phyloP scores from a whole-genome alignment of 2,797 vertebrate genomes.

The Setipinna tenuifilis region DNA sequence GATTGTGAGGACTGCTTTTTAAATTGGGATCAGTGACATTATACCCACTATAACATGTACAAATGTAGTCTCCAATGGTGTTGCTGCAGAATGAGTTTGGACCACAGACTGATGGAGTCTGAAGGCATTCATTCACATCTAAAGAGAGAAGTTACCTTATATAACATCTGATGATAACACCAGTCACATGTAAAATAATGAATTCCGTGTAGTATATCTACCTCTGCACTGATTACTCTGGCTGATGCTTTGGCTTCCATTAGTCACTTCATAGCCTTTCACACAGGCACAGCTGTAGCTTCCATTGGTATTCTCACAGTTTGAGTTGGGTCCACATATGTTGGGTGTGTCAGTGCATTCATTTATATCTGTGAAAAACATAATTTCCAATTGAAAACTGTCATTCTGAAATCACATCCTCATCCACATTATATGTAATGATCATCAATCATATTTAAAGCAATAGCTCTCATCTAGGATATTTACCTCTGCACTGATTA shows the following conservation, averaged over 20 bases:
- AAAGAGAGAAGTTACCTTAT: neutral
- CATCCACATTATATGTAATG: too few relatives aligned
- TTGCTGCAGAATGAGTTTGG: neutral
- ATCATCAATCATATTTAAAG: too few relatives aligned
- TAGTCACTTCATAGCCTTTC: neutral
- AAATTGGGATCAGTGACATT: neutral
- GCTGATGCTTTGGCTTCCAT: neutral
- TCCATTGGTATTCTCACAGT: neutral
- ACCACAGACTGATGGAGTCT: neutral
- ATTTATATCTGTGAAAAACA: neutral
- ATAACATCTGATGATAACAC: too few relatives aligned
- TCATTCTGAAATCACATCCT: too few relatives aligned
- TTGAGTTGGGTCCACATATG: neutral
- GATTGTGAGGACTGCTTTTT: neutral
- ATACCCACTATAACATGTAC: neutral
- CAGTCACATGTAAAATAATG: too few relatives aligned
- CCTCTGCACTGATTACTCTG: neutral
- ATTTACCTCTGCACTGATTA: too few relatives aligned
- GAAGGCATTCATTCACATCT: conserved; percentile 23
- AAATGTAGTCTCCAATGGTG: neutral
- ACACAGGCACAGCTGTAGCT: neutral
- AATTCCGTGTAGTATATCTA: too few relatives aligned
- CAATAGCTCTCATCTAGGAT: too few relatives aligned
- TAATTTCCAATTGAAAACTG: too few relatives aligned
- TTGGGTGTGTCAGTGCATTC: neutral